Conservation (phyloP, 2,797 vertebrate species). For the Hapalemur alaotrensis region DNA sequence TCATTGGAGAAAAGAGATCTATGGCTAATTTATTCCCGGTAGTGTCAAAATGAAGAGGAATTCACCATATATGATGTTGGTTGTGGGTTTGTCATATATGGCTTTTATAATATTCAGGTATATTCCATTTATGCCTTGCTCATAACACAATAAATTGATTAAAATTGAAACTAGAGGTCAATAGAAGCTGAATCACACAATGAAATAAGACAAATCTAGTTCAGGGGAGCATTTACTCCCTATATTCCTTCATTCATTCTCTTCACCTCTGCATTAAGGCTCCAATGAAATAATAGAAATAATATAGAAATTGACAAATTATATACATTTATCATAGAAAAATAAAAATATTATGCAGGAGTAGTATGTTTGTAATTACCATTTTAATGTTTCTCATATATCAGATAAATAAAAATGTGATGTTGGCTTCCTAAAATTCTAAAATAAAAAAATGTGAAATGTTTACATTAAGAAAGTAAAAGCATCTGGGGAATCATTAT, state of each 20-base stretch:
- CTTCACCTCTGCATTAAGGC: rapidly evolving
- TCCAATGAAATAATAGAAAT: neutral
- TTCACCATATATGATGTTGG: neutral
- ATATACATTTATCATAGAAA: neutral
- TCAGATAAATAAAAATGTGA: neutral
- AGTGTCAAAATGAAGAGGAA: neutral
- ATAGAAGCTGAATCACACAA: neutral
- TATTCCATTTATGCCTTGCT: neutral
- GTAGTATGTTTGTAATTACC: neutral
- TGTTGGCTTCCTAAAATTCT: neutral
- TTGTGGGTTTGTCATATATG: no score
- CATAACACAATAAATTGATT: neutral
- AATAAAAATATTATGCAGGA: neutral
- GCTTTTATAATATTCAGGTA: no score
- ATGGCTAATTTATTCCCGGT: neutral
- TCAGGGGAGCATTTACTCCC: neutral
- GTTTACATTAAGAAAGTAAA: neutral
- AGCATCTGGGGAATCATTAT: neutral
- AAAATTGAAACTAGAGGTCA: neutral
- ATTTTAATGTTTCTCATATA: neutral
- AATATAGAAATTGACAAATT: neutral
- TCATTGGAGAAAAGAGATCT: neutral
- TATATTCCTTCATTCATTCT: neutral
- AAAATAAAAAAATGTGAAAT: neutral
- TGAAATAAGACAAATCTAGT: neutral